Base-by-base conservation (phyloP, 2,113 vertebrate genomes). In the Anolis sagrei region DNA sequence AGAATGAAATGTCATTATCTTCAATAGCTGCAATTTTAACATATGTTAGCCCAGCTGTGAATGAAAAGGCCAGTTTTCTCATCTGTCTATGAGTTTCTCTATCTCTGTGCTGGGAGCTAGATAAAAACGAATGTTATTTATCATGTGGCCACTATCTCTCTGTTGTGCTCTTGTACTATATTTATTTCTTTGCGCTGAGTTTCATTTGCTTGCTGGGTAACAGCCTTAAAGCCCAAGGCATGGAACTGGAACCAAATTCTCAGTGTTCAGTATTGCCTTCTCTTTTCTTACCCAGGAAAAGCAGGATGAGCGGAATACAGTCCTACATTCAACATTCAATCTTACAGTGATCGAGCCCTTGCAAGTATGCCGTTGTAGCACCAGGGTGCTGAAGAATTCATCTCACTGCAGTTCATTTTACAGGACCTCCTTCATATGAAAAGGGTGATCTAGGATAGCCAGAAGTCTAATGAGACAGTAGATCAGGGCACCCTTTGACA, bases 21-120 rank as follows among this genome's bases (percentile, higher is more conserved):
- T 90, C 27, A 73, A 83, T 85, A 90, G 66, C 49, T 83, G 79
- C 77, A 90, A 64, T 90, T 92, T 90, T 92, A 85, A 93, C 87
- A 81, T 87, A 87, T 16, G 58, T 77, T 84, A 80, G 88, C 89
- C 62, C 51, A 86, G 79, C 77, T 89, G 74, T 85, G 39, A 83
- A 39, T 75, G 86, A 85, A 92, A 68, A n/a, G 39, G 58, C 25
- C 48, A 79, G 74, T 89, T 88, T 93, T 88, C 62, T 82, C 83
- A 89, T 27, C 85, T 89, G 58, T 86, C 80, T 87, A 48, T n/a
- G 75, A 3, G 76, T 82, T 91, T 88, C 83, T 81, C 72, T 86
- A 90, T 83, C 76, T 73, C 83, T 78, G 73, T 68, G 8, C 74
- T 66, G 29, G 39, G 81, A 49, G 25, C 25, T 29, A 72, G 61